Percentiles rank a stretch among this genome's conserved stretches.
These are phyloP conservation scores for Artibeus lituratus DNA, from an alignment of 2,797 vertebrate species.

Conservation along the genomic window DNA sequence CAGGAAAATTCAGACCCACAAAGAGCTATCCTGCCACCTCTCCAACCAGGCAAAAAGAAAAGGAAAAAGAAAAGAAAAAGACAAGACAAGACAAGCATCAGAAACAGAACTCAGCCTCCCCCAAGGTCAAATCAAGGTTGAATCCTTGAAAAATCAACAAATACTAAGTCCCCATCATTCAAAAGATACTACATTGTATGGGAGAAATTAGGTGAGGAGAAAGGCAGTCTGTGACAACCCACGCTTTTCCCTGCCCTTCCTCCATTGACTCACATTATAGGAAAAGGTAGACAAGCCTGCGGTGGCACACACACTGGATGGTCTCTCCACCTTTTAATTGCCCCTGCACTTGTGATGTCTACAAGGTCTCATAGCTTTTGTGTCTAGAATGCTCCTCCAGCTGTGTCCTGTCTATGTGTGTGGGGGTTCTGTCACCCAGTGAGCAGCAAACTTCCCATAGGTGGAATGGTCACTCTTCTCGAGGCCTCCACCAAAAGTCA, in stretches of 20 bases:
- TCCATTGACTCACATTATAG: background rate
- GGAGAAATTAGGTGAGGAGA: background rate
- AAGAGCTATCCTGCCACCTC: background rate
- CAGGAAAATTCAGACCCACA: background rate
- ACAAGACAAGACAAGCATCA: background rate
- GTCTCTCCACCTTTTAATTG: background rate
- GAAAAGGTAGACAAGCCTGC: background rate
- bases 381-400: background rate
- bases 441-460: background rate
- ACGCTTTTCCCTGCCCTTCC: background rate
- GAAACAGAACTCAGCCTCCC: background rate
- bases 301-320: background rate
- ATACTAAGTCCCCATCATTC: background rate
- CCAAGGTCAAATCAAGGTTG: background rate
- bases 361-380: background rate
- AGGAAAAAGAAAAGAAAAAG: background rate
- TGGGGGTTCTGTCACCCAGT: background rate
- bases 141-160: background rate
- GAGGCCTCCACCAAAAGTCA: background rate
- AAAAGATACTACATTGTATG: background rate
- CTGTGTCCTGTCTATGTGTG: background rate
- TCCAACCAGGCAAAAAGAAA: background rate
- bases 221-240: background rate
- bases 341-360: background rate
- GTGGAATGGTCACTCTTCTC: background rate